Base-by-base conservation (phyloP, 2,888 invertebrate genomes). In the Orthosia gothica region DNA sequence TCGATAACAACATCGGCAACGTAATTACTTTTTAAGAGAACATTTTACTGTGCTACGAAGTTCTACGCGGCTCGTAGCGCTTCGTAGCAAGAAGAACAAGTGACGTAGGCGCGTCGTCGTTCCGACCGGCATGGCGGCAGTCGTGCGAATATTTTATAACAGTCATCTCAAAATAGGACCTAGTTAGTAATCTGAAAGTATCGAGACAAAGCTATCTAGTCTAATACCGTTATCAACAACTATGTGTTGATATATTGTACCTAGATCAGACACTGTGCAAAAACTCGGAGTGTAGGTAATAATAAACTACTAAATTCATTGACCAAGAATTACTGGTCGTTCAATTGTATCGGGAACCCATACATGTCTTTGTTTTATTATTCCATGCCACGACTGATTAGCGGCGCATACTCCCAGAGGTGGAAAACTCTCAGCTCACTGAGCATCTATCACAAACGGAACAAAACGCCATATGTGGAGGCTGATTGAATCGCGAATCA, bases 381-480 rank as follows among this genome's bases (percentile, higher is more conserved):
- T 84, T 83, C 70, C 54, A 77, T 63, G 66, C 66, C 71, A 79
- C 79, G 80, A 80, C 76, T 76, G 79, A 87, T 83, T 83, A 82
- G 76, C 72, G 78, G 66, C 55, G 79, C 72, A 61, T 74, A 69
- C 70, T 78, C 82, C 65, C 73, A 81, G 81, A 85, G 78, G 84
- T 81, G 86, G 86, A 89, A 83, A 84, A 81, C 79, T 83, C 77
- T 82, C 81, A 83, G 82, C 70, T 83, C 81, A 82, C 70, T 86
- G 84, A 84, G 75, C 82, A 81, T 82, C 74, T 79, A 88, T 87
- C 83, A 85, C 80, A 70, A 81, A 74, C 73, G 80, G 84, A 88
- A 89, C 88, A 89, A 89, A 87, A 85, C 74, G 84, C 90, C 89
- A 88, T 89, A 88, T 89, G 90, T 75, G 74, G 75, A 71, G 77